Percentiles rank a stretch among this genome's conserved stretches.
These are phyloP conservation scores for Perca fluviatilis DNA, from an alignment of 2,113 vertebrate genomes.

Conservation along the genomic window DNA sequence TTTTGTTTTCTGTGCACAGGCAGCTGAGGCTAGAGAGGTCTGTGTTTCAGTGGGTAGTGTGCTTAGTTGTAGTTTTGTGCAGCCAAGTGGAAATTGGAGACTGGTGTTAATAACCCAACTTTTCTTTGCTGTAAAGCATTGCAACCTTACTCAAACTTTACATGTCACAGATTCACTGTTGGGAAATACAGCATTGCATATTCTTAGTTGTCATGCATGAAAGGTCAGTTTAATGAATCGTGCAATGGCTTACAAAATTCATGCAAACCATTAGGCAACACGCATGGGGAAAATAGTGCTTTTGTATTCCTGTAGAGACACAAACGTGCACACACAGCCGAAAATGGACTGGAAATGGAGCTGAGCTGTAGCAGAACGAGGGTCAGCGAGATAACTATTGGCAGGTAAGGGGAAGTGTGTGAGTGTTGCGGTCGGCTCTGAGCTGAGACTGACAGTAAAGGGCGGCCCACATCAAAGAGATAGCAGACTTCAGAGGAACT, in stretches of 20 bases:
- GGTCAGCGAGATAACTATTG: slow-evolving; percentile 31
- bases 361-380: slow-evolving; percentile 24
- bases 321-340: background rate
- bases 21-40: slow-evolving; percentile 39
- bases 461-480: slow-evolving; percentile 67
- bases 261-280: slow-evolving; percentile 2
- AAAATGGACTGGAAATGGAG: background rate
- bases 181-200: background rate
- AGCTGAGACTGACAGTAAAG: slow-evolving; percentile 69
- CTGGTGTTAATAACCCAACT: slow-evolving; percentile 24
- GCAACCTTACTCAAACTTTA: background rate
- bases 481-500: slow-evolving; percentile 63
- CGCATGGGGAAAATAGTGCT: background rate
- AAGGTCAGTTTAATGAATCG: background rate
- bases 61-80: slow-evolving; percentile 38
- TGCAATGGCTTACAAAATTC: background rate
- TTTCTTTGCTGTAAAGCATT: background rate
- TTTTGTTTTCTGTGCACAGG: slow-evolving; percentile 55
- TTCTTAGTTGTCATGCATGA: background rate
- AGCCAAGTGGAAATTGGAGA: slow-evolving; percentile 37
- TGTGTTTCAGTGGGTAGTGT: slow-evolving; percentile 35
- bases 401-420: slow-evolving; percentile 40
- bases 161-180: background rate
- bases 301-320: background rate
- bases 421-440: slow-evolving; percentile 48